A percentile compares a stretch with the other conserved stretches of the same genome.
phyloP scores from a whole-genome alignment of 2,113 vertebrate genomes.

The Cranoglanis bouderius region DNA sequence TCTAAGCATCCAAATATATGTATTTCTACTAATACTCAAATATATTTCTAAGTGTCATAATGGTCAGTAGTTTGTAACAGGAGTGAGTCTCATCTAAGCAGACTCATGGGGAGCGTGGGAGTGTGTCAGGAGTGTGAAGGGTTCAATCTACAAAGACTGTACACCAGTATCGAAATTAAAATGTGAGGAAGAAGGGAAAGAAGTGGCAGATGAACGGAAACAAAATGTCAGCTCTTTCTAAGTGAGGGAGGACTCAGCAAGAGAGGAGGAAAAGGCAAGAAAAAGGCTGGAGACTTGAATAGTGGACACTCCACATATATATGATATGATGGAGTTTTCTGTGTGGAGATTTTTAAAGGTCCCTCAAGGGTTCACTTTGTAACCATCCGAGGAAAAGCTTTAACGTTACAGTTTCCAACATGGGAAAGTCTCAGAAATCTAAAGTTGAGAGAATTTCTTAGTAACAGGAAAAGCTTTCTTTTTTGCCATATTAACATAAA shows the following conservation, averaged over 20 bases:
- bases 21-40: background rate
- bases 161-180: conserved; percentile 34
- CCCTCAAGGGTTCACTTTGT: background rate
- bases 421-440: background rate
- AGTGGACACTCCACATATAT: background rate
- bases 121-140: conserved; percentile 28
- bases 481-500: background rate
- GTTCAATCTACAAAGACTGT: conserved; percentile 20
- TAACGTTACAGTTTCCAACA: background rate
- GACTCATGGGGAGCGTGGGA: conserved; percentile 40
- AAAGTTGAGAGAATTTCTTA: background rate
- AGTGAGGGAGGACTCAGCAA: background rate
- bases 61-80: background rate
- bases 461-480: background rate
- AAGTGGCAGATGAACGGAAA: conserved; percentile 24
- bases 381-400: background rate
- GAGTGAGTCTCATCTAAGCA: conserved; percentile 34
- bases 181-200: background rate
- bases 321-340: background rate
- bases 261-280: background rate
- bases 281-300: background rate
- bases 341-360: background rate
- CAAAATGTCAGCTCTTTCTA: background rate
- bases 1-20: background rate
- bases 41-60: background rate